Conservation (phyloP, 2,797 vertebrate species). For the Coccyzus lansbergi region DNA sequence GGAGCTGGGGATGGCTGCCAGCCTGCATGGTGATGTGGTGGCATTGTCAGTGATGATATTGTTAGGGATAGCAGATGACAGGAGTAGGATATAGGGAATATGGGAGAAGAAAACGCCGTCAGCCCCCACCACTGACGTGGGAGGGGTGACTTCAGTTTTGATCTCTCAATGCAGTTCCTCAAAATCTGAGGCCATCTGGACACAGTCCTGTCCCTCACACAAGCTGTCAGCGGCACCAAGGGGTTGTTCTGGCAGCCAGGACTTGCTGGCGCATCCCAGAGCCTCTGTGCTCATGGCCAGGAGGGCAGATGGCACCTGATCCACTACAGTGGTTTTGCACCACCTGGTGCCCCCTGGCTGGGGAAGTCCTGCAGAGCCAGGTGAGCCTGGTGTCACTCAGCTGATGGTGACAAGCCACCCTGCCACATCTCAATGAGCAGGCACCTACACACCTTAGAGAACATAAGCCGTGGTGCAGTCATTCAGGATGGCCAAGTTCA, state of each 20-base stretch:
- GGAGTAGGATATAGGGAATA: background rate
- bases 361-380: conserved; percentile 23
- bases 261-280: conserved; percentile 34
- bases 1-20: background rate
- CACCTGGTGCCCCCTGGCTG: conserved; percentile 33
- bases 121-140: background rate
- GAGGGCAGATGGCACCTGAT: conserved; percentile 62
- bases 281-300: conserved; percentile 18
- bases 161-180: conserved; percentile 44
- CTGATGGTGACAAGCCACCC: background rate
- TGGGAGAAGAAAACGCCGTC: background rate
- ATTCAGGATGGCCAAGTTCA: accelerated
- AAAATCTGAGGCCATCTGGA: conserved; percentile 68
- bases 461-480: accelerated
- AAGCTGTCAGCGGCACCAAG: conserved; percentile 40
- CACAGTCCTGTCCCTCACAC: conserved; percentile 49
- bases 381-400: conserved; percentile 17
- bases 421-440: accelerated
- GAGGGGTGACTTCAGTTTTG: conserved; percentile 28
- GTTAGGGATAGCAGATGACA: background rate
- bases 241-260: conserved; percentile 59
- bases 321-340: conserved; percentile 36
- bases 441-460: background rate
- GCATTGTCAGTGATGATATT: background rate
- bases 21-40: background rate